Evolutionary conservation across 2,797 vertebrate genomes (phyloP), one percentile per base, ranked within the genome.

Genomic region (Nothura maculosa): DNA sequence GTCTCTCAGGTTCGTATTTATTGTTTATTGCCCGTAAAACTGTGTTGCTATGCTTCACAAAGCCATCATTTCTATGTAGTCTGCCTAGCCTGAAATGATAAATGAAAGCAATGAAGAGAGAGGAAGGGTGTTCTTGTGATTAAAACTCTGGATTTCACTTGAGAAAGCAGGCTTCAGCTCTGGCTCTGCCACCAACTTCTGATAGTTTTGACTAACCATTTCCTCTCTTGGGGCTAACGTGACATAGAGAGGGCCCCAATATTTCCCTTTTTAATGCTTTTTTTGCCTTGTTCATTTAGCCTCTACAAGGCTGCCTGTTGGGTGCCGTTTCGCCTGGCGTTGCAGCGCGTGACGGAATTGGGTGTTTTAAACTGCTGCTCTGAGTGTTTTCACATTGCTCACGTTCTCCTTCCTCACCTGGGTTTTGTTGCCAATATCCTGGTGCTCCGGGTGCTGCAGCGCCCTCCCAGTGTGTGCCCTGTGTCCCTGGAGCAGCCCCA

Each of bases 1-100:
- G 67, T 86, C 82, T 92, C 87, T 91, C 85, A 84, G 92, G 80
- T 95, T 95, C 87, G 93, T 94, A 95, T 96, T 96, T 96, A 93
- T 94, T 96, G 94, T 95, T 96, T 96, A 95, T 95, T 93, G 93
- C 92, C 94, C 54, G 82, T 95, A 96, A 96, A 95, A 96, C 91
- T 89, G 93, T 94, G 93, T 93, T 95, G 95, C 95, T 96, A 87
- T 92, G 92, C 94, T 95, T 95, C 92, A 95, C 93, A 95, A 95
- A 96, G 96, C 94, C 89, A 96, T 96, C 92, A 81, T 89, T 95
- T 92, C 76, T 27, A 69, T 90, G 84, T 88, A 91, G 83, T 87
- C 89, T 93, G 91, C 88, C 93, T 94, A 54, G 91, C 91, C 85
- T 96, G 91, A 90, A 95, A 92, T 96, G 94, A 96, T 96, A 85